phyloP scores from a whole-genome alignment of 2,113 vertebrate species.

The Tyto alba region DNA sequence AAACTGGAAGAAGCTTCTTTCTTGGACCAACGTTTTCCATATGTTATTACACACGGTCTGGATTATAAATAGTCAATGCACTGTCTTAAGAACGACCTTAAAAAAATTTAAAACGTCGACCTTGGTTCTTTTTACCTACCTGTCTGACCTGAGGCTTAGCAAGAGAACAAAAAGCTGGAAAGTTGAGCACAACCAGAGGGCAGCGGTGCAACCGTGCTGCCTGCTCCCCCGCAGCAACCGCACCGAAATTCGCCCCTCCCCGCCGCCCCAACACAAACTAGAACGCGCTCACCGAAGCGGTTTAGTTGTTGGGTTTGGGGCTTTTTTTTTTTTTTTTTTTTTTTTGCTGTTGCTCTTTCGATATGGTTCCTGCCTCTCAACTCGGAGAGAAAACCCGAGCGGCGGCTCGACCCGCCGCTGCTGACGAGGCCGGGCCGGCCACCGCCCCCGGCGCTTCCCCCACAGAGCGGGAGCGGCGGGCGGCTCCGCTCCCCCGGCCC shows the following conservation, averaged over 20 bases:
- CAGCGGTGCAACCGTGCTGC: rapidly evolving
- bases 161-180: rapidly evolving
- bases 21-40: not conserved
- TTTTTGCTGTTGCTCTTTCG: too few species aligned
- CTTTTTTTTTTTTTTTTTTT: too few species aligned
- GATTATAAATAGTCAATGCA: not conserved
- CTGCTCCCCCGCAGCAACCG: rapidly evolving
- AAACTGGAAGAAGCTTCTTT: not conserved
- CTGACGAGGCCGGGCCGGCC: not conserved
- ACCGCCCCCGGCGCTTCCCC: too few species aligned
- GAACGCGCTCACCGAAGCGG: too few species aligned
- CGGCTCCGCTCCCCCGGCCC: too few species aligned
- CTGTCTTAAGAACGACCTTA: not conserved
- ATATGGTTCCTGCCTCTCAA: not conserved
- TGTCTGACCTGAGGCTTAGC: not conserved
- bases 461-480: too few species aligned
- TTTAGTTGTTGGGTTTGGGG: too few species aligned
- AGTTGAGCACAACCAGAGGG: rapidly evolving
- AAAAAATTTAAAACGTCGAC: not conserved
- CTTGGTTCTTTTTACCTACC: not conserved
- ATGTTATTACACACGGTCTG: rapidly evolving
- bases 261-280: too few species aligned
- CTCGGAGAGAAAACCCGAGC: not conserved
- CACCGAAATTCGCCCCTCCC: rapidly evolving
- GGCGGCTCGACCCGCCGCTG: rapidly evolving